Evolutionary conservation across 2,888 invertebrate genomes (phyloP), one percentile per base, ranked within the genome.

Genomic region (Tiliacea citrago): DNA sequence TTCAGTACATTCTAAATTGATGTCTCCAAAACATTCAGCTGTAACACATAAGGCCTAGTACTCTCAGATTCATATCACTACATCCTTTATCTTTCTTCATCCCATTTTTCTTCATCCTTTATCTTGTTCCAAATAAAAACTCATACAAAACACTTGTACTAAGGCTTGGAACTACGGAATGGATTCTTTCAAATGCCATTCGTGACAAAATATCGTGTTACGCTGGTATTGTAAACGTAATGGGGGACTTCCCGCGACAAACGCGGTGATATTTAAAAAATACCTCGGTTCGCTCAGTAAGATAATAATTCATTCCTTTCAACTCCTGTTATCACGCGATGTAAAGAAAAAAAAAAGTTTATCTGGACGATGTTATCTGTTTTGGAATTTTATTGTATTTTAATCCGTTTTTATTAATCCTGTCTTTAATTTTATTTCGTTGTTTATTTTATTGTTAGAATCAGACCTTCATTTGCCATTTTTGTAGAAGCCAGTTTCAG

Each of bases 171-270:
- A 45, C 35, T 45, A 63, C 42, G 49, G 3, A 24, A n/a, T n/a
- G 63, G 58, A n/a, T 84, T 81, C 62, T n/a, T 8, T 53, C 71
- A 78, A 76, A 79, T 75, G 16, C 70, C 66, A 29, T 65, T 81
- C 90, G 88, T 90, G 89, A 86, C 84, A 73, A 75, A 77, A 83
- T 87, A 67, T 83, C 90, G 88, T 88, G 90, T 73, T 73, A 29
- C 49, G 35, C 55, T 24, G 79, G 83, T 83, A 88, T 89, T 89
- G 81, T 83, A 77, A 85, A 65, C 73, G 73, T 88, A 91, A 91
- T 89, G 84, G 86, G 68, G 86, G 76, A 89, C 88, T 91, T 91
- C 91, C 90, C 85, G 82, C 80, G 88, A 89, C 89, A 90, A 91
- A 89, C 86, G 82, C 83, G 68, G 74, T 82, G 83, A 75, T 86